phyloP scores from a whole-genome alignment of 2,113 vertebrate species.

The Leucopternis melanops region DNA sequence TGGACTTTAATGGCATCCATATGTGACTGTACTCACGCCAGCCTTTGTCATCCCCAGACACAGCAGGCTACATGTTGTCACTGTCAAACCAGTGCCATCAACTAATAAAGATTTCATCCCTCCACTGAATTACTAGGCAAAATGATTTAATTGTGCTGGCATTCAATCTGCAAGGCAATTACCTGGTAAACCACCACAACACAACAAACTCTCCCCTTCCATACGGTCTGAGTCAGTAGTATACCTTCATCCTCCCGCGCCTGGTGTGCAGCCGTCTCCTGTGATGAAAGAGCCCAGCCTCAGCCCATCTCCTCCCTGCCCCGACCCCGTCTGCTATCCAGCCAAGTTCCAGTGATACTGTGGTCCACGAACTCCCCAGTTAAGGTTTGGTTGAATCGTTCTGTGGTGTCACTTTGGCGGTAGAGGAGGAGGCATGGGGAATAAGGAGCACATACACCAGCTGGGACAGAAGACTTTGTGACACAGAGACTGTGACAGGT shows the following conservation, averaged over 20 bases:
- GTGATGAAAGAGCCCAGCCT: background rate
- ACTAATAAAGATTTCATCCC: background rate
- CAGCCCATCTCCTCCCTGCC: background rate
- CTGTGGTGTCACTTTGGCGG: background rate
- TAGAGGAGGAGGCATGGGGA: background rate
- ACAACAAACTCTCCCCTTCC: background rate
- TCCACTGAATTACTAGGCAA: background rate
- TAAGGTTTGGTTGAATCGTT: background rate
- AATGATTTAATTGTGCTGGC: background rate
- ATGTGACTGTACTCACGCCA: background rate
- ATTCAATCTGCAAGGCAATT: background rate
- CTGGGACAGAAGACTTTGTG: background rate
- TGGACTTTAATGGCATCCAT: background rate
- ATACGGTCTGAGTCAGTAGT: background rate
- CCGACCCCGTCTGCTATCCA: background rate
- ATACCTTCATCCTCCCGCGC: background rate
- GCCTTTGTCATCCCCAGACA: background rate
- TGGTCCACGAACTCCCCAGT: background rate
- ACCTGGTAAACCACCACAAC: background rate
- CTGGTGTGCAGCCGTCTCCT: background rate
- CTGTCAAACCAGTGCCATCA: background rate
- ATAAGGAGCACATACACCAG: background rate
- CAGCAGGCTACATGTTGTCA: background rate
- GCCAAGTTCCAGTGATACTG: background rate
- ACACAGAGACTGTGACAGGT: background rate